Evolutionary conservation across 2,113 vertebrate genomes (phyloP), one percentile per base, ranked within the genome.

Genomic region (Leuciscus idus): DNA sequence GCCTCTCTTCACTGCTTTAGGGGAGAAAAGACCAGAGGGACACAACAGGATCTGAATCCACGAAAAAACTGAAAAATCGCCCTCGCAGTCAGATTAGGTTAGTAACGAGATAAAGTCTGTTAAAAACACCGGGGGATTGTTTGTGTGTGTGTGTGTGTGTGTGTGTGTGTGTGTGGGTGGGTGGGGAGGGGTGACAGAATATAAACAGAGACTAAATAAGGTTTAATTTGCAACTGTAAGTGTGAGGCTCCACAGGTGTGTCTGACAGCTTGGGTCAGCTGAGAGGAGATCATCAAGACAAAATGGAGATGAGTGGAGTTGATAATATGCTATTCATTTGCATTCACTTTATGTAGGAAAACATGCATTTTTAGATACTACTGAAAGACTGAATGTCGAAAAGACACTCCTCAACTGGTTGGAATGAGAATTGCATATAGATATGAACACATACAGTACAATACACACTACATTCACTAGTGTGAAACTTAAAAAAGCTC

Each of bases 21-120:
- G 68, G 90, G 83, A 92, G 91, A 93, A 92, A 90, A 88, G 88
- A 93, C 92, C 93, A 93, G 94, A 92, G 92, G 92, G 92, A 93
- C 84, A 89, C 88, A 86, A 82, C 82, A 59, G 4, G 46, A 92
- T 93, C 90, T 91, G 75, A 82, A 81, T 84, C 85, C 83, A 85
- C 73, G 68, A 33, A 87, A 87, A 81, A 85, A 87, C 81, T 2
- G 43, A 43, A 43, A 87, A 61, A 79, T 10, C 39, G 55, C 85
- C 87, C 88, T 83, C 61, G 50, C 84, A 68, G 78, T 75, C 90
- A 91, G 79, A 87, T 83, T 80, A 87, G 79, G 68, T 21, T 84
- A 70, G 79, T 80, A 87, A 88, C 74, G 77, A 84, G 83, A 87
- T 88, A 85, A 76, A 87, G 85, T 66, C 76, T 88, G 85, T 85